phyloP scores from a whole-genome alignment of 2,113 vertebrate species.

The Pavo muticus region DNA sequence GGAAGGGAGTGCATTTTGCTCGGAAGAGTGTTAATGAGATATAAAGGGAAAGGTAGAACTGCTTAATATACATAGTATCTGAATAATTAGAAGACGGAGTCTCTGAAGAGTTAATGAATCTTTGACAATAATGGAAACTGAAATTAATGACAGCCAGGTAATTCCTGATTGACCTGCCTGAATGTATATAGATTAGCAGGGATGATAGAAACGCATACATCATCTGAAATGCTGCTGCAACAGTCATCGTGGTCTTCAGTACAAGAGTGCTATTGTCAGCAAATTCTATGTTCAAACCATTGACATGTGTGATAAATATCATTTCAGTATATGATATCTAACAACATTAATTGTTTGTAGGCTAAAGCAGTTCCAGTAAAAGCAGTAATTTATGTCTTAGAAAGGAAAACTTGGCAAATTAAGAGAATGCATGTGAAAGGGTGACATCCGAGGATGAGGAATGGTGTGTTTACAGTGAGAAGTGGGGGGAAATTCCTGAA shows the following conservation, averaged over 20 bases:
- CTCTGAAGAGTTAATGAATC: not conserved
- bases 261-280: not conserved
- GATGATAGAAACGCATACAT: not conserved
- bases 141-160: conserved; percentile 44
- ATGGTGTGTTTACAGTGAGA: not conserved
- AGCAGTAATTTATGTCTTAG: not conserved
- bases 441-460: not conserved
- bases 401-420: not conserved
- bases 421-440: not conserved
- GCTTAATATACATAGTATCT: conserved; percentile 3
- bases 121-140: conserved; percentile 23
- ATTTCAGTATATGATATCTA: not conserved
- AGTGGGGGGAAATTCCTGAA: not conserved
- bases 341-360: not conserved
- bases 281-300: not conserved
- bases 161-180: conserved; percentile 57
- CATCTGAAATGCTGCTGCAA: not conserved
- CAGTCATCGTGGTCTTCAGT: not conserved
- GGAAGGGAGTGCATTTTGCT: not conserved
- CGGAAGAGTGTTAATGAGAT: not conserved
- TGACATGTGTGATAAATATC: not conserved
- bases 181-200: not conserved
- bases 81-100: conserved; percentile 19
- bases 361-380: not conserved
- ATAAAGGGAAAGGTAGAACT: not conserved